These are phyloP conservation scores for Aurelia sp. DNA, from an alignment of 30 jellyfish, hydroid and myxozoan species.

Conservation along the genomic window DNA sequence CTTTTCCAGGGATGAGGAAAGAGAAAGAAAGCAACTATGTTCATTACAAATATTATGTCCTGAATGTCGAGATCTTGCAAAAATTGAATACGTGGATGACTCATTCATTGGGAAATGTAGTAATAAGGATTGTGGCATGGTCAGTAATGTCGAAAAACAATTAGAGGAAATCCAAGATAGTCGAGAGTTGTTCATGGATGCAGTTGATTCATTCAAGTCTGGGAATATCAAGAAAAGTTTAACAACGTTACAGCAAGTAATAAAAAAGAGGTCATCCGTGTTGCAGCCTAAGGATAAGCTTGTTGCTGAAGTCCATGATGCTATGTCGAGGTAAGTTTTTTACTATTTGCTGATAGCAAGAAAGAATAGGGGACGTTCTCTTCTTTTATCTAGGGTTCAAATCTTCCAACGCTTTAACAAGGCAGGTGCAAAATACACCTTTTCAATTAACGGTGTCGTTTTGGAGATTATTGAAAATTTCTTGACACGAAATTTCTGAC, in stretches of 20 bases:
- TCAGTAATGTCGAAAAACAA: constrained; percentile 28
- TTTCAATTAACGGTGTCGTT: no score
- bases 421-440: no score
- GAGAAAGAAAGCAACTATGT: constrained; percentile 71
- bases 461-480: no score
- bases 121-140: constrained; percentile 53
- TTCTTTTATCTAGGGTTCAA: no score
- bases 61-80: constrained; percentile 56
- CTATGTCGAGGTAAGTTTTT: constrained; percentile 56
- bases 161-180: constrained; percentile 51
- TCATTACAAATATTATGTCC: constrained; percentile 56
- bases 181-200: constrained; percentile 67
- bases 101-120: constrained; percentile 56
- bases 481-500: no score
- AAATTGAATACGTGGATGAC: constrained; percentile 30
- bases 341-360: no score
- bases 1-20: constrained; percentile 73
- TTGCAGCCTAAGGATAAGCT: constrained; percentile 45
- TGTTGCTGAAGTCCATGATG: constrained; percentile 83
- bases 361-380: no score
- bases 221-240: constrained; percentile 69
- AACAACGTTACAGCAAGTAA: constrained; percentile 42
- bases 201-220: constrained; percentile 55
- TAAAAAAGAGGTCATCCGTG: constrained; percentile 60
- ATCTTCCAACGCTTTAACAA: no score